phyloP scores from a whole-genome alignment of 2,113 vertebrate species.

The Pangasianodon gigas region DNA sequence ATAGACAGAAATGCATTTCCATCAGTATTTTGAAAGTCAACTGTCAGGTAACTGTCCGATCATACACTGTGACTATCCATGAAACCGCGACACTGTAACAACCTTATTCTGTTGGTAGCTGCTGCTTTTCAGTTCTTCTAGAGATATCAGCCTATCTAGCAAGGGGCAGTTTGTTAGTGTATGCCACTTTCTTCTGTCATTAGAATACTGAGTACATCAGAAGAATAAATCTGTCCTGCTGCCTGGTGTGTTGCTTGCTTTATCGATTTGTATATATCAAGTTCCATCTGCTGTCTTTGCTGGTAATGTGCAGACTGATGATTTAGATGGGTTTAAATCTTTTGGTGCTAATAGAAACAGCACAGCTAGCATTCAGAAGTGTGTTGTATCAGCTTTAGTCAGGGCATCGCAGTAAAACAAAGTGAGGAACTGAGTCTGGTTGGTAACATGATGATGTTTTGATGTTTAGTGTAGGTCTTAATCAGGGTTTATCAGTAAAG shows the following conservation, averaged over 20 bases:
- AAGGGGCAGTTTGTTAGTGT: not conserved
- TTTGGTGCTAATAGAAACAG: not conserved
- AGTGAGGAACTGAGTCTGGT: not conserved
- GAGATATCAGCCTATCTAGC: not conserved
- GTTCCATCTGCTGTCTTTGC: not conserved
- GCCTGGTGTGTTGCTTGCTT: not conserved
- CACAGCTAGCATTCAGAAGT: not conserved
- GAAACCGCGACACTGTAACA: not conserved
- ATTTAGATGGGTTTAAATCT: not conserved
- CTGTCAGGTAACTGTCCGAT: not conserved
- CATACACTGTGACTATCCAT: not conserved
- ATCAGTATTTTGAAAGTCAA: not conserved
- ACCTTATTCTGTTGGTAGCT: not conserved
- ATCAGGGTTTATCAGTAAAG: not conserved
- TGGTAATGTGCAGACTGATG: not conserved
- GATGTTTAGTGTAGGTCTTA: not conserved
- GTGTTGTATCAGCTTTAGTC: not conserved
- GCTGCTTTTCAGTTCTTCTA: not conserved
- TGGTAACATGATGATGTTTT: not conserved
- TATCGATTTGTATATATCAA: not conserved
- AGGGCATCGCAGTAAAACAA: not conserved
- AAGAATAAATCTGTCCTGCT: not conserved
- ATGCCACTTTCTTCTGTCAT: not conserved
- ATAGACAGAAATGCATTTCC: not conserved
- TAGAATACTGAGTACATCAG: not conserved